Base-by-base conservation (phyloP, 2,113 vertebrate genomes). In the Pimephales promelas region DNA sequence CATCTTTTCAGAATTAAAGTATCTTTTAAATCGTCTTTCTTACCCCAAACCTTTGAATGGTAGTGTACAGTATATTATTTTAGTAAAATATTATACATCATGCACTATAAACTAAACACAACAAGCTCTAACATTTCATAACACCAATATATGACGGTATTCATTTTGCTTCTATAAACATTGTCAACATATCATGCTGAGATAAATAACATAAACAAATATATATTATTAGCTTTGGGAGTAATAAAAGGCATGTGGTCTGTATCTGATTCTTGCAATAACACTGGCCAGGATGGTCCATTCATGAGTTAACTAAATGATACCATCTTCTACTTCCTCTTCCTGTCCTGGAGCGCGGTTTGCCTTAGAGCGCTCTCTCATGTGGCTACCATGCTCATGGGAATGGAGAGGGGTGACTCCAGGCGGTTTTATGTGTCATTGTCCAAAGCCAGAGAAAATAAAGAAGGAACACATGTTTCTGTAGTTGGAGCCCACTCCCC, bases 321-420 rank as follows among this genome's bases (percentile, higher is more conserved):
- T 73, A 81, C 83, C 70, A 81, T 76, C 70, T 14, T 74, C 54
- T 49, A 85, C 85, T 70, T 81, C 66, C 84, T 83, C 79, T 40
- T 76, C 59, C 45, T 45, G 76, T 54, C 75, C 28, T 82, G 7
- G 49, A 62, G 59, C 47, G 57, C 57, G 40, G 34, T 86, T 70
- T 75, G 59, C 26, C 82, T 52, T 77, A 7, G 26, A 10, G 34
- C 22, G 40, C 22, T 76, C 85, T 86, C 79, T 89, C 73, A 87
- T 83, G 82, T 73, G 31, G 80, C 52, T 70, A 3, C 61, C 31
- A 45, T 3, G 68, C 77, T 40, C 86, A 68, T 81, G 84, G 82
- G 86, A 91, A 88, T 84, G 49, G 49, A 90, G 56, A 81, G 43
- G 64, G 81, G 78, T 82, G 86, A 84, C 87, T 84, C 85, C 28